phyloP scores from a whole-genome alignment of 2,113 vertebrate species.

The Eolophus roseicapilla region DNA sequence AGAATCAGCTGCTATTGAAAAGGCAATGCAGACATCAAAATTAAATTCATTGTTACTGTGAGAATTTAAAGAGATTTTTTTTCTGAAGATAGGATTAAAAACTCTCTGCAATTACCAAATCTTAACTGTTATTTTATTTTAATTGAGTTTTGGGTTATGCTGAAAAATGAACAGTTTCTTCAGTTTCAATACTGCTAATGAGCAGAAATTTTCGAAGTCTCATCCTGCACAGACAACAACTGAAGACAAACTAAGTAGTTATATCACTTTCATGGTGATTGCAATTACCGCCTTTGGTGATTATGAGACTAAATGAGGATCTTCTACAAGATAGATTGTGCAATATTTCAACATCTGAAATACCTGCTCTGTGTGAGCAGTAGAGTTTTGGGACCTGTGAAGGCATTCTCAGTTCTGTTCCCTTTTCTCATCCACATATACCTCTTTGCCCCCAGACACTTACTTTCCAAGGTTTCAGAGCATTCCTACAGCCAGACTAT shows the following conservation, averaged over 20 bases:
- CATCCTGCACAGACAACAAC: background rate
- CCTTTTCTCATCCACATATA: background rate
- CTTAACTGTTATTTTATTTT: slow-evolving; percentile 5
- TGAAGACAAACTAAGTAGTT: background rate
- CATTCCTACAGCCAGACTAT: background rate
- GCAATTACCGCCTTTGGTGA: background rate
- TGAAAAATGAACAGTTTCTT: slow-evolving; percentile 2
- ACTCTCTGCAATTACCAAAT: background rate
- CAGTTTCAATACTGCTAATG: slow-evolving; percentile 7
- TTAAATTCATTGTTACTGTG: background rate
- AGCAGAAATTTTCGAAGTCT: background rate
- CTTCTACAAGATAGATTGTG: background rate
- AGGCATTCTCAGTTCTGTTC: background rate
- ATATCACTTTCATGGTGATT: background rate
- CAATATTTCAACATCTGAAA: background rate
- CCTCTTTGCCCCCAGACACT: background rate
- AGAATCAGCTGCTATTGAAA: background rate
- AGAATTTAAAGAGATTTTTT: background rate
- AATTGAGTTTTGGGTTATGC: background rate
- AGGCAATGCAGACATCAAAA: background rate
- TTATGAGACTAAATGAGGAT: background rate
- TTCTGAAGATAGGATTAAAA: background rate
- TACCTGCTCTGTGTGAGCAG: background rate
- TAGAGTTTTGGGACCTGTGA: background rate
- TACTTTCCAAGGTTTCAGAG: background rate